Evolutionary conservation across 1,140 invertebrate species (phyloP), one percentile per base, ranked within the genome.

Genomic region (Musca domestica): DNA sequence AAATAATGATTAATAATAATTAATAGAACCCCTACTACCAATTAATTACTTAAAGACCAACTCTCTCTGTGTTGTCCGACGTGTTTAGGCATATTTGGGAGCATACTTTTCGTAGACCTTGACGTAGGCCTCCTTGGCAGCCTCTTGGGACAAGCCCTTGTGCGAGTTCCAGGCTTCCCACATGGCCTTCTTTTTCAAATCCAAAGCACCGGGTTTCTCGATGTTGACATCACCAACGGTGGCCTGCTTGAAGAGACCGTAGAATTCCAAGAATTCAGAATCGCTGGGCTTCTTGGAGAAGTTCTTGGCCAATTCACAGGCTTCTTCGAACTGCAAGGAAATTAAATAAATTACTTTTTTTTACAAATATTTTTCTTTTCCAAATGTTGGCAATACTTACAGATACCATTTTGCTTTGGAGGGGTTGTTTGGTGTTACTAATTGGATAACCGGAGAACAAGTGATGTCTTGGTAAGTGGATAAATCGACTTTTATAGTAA

Each of bases 141-240:
- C 89, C 30, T 95, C 92, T 80, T 89, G 85, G 48, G 85, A 84
- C 69, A 87, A 81, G 71, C 95, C 95, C 83, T 95, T 96, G 80
- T 88, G 91, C 9, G 74, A 81, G 72, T 88, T 88, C 96, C 96
- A 98, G 14, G 94, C 88, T 75, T 98, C 92, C 92, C 95, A 98
- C 82, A 98, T 98, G 2, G 95, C 94, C 84, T 98, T 98, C 49
- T 93, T 95, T 83, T 95, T 97, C 68, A 98, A 87, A 84, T 98
- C 95, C 25, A 66, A 63, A 51, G 54, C 64, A 47, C 68, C 68
- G 22, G 68, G 68, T 25, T 66, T 66, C 1, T 66, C 64, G 25
- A 69, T 48, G 64, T 66, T 69, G 25, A 98, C 81, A 84, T 97
- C 87, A n/a, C 94, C 94, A 68, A 92, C 83, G 52, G 87, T 90